These are phyloP conservation scores for Gymnorhina tibicen DNA, from an alignment of 2,113 vertebrate species.

Conservation along the genomic window DNA sequence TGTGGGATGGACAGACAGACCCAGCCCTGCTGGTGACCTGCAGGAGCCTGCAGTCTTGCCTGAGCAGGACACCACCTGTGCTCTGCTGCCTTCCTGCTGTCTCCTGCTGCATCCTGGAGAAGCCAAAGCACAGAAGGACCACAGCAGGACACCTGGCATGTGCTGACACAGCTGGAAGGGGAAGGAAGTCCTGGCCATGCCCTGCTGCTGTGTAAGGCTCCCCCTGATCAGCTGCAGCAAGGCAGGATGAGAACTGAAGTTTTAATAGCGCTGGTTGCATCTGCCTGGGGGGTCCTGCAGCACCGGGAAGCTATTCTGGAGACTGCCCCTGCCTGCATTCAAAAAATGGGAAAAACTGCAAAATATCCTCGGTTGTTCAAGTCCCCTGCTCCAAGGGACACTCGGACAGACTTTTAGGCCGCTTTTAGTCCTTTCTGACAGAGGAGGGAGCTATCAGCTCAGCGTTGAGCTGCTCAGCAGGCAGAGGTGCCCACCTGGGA, in stretches of 20 bases:
- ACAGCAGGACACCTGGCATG: neutral
- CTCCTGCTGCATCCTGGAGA: neutral
- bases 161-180: neutral
- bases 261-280: neutral
- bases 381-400: neutral
- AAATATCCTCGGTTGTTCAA: accelerated
- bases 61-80: neutral
- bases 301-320: neutral
- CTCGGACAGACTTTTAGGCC: neutral
- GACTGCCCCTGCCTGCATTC: neutral
- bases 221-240: neutral
- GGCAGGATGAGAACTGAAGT: neutral
- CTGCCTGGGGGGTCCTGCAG: neutral
- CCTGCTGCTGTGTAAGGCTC: neutral
- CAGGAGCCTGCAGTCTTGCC: neutral
- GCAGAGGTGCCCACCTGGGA: neutral
- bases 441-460: slow-evolving; percentile 47
- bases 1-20: neutral
- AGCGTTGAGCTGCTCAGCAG: neutral
- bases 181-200: neutral
- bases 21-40: neutral
- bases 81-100: neutral
- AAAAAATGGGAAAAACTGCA: neutral
- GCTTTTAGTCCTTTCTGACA: slow-evolving; percentile 5
- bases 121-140: neutral